These are phyloP conservation scores for Typhlichthys subterraneus DNA, from an alignment of 2,797 vertebrate species.

Conservation along the genomic window DNA sequence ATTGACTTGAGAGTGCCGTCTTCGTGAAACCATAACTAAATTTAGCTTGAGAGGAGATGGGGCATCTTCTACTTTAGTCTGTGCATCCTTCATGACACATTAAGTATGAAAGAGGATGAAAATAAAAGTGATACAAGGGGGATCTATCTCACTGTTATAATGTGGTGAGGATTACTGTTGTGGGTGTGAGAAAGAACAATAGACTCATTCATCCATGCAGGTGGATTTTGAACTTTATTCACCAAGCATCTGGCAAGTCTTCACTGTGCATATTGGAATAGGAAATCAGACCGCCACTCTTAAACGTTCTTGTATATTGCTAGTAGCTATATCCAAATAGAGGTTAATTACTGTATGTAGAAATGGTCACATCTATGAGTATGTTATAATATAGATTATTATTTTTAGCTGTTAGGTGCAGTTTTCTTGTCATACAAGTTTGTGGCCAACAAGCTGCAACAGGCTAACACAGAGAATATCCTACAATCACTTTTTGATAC, in stretches of 20 bases:
- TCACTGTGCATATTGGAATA: constrained; percentile 30
- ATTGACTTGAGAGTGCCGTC: background rate
- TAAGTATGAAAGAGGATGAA: constrained; percentile 27
- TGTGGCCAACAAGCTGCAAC: constrained; percentile 27
- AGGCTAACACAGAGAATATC: constrained; percentile 8
- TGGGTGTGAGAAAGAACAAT: constrained; percentile 38
- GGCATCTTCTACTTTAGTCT: background rate
- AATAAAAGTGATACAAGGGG: constrained; percentile 31
- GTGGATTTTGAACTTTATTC: constrained; percentile 65
- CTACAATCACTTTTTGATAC: background rate
- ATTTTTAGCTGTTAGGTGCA: constrained; percentile 12
- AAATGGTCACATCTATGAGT: constrained; percentile 1
- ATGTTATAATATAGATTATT: constrained; percentile 28
- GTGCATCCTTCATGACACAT: constrained; percentile 30
- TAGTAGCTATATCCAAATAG: background rate
- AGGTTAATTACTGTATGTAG: background rate
- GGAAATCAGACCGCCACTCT: constrained; percentile 31
- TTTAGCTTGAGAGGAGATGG: background rate
- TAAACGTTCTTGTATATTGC: constrained; percentile 1
- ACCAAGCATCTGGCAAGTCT: constrained; percentile 63
- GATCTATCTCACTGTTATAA: constrained; percentile 42
- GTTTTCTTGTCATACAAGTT: constrained; percentile 57
- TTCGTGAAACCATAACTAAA: constrained; percentile 19
- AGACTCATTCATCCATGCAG: constrained; percentile 54
- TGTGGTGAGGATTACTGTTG: constrained; percentile 39